Percentiles rank a stretch among this genome's conserved stretches.
phyloP scores from a whole-genome alignment of 92 coral and sea anemone genomes.

The Porites cylindrica region DNA sequence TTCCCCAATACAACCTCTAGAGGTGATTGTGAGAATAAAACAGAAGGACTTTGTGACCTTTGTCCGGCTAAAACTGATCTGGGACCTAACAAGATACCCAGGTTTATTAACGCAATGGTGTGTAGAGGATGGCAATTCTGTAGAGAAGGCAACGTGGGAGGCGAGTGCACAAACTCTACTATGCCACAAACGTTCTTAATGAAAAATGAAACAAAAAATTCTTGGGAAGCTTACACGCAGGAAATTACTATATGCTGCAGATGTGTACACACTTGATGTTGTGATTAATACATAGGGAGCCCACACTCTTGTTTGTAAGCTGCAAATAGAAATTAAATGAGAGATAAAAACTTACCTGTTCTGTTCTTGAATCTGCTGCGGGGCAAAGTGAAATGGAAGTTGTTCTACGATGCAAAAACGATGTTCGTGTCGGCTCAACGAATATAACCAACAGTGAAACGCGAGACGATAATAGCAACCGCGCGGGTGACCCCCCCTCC shows the following conservation, averaged over 20 bases:
- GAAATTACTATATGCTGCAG: conserved; percentile 40
- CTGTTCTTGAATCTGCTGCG: too few species aligned
- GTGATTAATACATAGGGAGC: too few species aligned
- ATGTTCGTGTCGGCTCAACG: too few species aligned
- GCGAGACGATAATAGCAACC: too few species aligned
- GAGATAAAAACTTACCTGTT: too few species aligned
- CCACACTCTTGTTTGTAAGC: too few species aligned
- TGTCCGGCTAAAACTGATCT: conserved; percentile 54
- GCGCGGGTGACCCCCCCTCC: too few species aligned
- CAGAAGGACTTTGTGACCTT: conserved; percentile 32
- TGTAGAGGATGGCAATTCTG: conserved; percentile 4
- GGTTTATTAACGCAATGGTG: conserved; percentile 49
- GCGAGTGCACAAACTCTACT: conserved; percentile 28
- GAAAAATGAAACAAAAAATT: neutral
- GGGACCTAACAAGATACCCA: conserved; percentile 41
- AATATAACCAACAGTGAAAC: too few species aligned
- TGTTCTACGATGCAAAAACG: too few species aligned
- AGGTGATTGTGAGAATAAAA: conserved; percentile 21
- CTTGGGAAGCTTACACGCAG: neutral
- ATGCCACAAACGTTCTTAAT: conserved; percentile 33
- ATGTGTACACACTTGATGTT: too few species aligned
- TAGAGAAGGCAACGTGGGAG: neutral
- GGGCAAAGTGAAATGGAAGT: too few species aligned
- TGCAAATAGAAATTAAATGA: too few species aligned
- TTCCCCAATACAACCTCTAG: conserved; percentile 5